These are phyloP conservation scores for Falco cherrug DNA, from an alignment of 2,797 vertebrate species.

Conservation along the genomic window DNA sequence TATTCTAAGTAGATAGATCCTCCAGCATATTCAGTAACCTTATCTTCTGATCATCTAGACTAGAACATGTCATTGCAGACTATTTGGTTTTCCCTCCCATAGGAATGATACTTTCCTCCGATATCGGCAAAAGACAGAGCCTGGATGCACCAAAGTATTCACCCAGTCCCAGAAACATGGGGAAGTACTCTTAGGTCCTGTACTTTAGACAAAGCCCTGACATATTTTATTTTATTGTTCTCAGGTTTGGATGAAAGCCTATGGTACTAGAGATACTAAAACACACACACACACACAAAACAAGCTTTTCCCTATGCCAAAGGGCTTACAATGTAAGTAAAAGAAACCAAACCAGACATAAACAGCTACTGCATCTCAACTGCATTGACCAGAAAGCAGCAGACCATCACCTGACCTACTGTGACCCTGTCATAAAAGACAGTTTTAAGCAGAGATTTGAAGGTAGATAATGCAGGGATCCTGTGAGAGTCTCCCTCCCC, in stretches of 20 bases:
- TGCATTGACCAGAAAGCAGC: background rate
- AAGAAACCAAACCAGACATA: background rate
- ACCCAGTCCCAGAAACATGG: background rate
- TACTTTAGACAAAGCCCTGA: background rate
- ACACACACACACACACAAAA: background rate
- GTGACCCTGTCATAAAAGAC: background rate
- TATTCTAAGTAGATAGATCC: background rate
- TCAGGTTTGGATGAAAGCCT: background rate
- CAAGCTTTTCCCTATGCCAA: background rate
- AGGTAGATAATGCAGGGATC: background rate
- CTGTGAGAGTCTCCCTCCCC: background rate
- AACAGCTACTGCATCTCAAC: background rate
- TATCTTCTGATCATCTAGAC: background rate
- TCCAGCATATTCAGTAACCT: background rate
- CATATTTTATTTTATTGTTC: background rate
- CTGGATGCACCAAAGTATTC: background rate
- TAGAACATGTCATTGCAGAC: background rate
- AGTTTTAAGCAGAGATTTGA: background rate
- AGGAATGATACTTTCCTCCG: background rate
- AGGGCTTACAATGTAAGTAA: background rate
- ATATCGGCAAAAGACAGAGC: background rate
- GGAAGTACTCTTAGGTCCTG: background rate
- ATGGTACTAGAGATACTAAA: background rate
- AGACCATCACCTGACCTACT: background rate
- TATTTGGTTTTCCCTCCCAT: background rate